A percentile compares a stretch with the other conserved stretches of the same genome.
Conservation (phyloP, 2,888 invertebrate species). For the Amphipyra tragopoginis region DNA sequence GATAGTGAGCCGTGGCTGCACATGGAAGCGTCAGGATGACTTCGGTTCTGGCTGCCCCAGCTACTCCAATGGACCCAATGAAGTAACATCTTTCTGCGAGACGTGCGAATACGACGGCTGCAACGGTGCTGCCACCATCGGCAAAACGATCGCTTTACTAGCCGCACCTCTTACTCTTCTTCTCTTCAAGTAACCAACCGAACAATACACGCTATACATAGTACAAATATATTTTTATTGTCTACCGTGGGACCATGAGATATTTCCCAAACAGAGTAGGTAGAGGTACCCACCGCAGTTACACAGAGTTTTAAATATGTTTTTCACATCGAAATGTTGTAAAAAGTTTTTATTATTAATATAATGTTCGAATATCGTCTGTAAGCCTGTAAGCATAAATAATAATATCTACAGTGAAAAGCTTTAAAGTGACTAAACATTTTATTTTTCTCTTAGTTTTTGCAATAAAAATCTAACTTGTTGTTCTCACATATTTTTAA, state of each 20-base stretch:
- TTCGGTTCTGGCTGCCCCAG: conserved; percentile 87
- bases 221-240: conserved; percentile 53
- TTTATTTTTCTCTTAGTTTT: not conserved
- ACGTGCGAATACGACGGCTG: conserved; percentile 93
- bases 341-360: conserved; percentile 41
- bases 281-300: conserved; percentile 56
- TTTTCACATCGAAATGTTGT: conserved; percentile 52
- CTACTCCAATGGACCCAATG: conserved; percentile 83
- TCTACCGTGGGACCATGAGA: conserved; percentile 56
- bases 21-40: conserved; percentile 89
- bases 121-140: conserved; percentile 89
- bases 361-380: conserved; percentile 13
- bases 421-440: conserved; percentile 23
- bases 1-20: conserved; percentile 90
- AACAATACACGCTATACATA: conserved; percentile 34
- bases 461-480: conserved; percentile 2
- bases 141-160: conserved; percentile 81
- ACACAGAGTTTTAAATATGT: conserved; percentile 26
- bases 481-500: not conserved
- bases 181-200: conserved; percentile 78
- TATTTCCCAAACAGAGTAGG: conserved; percentile 28
- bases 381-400: conserved; percentile 21
- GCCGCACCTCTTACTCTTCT: conserved; percentile 79
- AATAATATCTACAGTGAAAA: conserved; percentile 23
- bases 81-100: conserved; percentile 91